Conservation (phyloP, 2,888 invertebrate genomes). For the Furcula furcula region DNA sequence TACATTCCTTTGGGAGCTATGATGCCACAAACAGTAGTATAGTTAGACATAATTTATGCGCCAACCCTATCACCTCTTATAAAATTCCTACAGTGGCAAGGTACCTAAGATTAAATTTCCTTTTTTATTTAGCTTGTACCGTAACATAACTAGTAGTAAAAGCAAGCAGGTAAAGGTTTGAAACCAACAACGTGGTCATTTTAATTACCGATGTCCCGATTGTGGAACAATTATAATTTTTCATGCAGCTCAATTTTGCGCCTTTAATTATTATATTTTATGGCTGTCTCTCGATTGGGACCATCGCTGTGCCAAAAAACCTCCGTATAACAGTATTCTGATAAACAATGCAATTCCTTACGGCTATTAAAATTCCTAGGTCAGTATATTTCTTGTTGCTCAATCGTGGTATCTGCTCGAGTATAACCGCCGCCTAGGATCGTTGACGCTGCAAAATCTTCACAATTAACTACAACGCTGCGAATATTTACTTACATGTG, state of each 20-base stretch:
- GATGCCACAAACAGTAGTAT: too few species aligned
- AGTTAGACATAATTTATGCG: too few species aligned
- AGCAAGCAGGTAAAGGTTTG: not conserved
- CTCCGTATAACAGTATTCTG: slow-evolving; percentile 16
- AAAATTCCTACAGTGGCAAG: too few species aligned
- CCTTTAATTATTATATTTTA: slow-evolving; percentile 1
- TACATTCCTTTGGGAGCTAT: too few species aligned
- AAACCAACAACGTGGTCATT: not conserved
- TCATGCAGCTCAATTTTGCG: not conserved
- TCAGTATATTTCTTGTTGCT: slow-evolving; percentile 22
- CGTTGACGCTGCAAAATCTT: slow-evolving; percentile 8
- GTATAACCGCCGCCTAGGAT: slow-evolving; percentile 5
- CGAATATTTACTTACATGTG: slow-evolving; percentile 5
- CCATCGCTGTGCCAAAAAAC: slow-evolving; percentile 8
- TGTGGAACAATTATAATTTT: not conserved
- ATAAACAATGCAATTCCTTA: slow-evolving; percentile 24
- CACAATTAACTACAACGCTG: slow-evolving; percentile 9
- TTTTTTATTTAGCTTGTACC: not conserved
- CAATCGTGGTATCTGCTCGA: slow-evolving; percentile 12
- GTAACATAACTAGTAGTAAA: not conserved
- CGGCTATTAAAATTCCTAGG: slow-evolving; percentile 24
- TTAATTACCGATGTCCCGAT: slow-evolving; percentile 1
- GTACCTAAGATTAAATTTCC: too few species aligned
- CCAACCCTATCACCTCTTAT: too few species aligned
- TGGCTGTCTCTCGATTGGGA: slow-evolving; percentile 1